These are phyloP conservation scores for Boulengeromyrus knoepffleri DNA, from an alignment of 2,113 vertebrate genomes.

Conservation along the genomic window DNA sequence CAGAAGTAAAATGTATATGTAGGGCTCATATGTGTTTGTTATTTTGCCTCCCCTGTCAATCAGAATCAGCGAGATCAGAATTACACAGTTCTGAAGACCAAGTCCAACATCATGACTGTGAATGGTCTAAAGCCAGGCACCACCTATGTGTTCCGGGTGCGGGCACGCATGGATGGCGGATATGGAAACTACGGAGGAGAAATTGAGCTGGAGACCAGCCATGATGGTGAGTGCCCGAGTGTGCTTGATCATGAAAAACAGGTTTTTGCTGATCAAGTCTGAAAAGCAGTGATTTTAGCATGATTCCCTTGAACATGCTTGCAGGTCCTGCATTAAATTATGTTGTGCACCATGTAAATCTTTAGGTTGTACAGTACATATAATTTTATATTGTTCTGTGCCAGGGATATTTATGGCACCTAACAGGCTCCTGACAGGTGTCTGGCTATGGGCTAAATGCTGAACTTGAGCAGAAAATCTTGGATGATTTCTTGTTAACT, in stretches of 20 bases:
- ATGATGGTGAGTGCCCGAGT: constrained; percentile 53
- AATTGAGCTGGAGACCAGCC: constrained; percentile 73
- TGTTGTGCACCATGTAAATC: neutral
- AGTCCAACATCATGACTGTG: constrained; percentile 71
- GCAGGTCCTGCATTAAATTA: neutral
- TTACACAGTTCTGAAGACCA: constrained; percentile 71
- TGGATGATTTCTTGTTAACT: neutral
- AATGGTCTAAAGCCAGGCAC: constrained; percentile 70
- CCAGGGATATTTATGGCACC: neutral
- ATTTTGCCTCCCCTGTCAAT: neutral
- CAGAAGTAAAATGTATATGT: neutral
- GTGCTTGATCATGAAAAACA: neutral
- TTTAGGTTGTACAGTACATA: neutral
- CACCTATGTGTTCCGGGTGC: constrained; percentile 69
- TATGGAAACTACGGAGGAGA: constrained; percentile 71
- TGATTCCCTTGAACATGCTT: neutral
- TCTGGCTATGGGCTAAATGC: neutral
- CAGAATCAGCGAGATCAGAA: constrained; percentile 75
- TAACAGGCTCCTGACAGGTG: neutral
- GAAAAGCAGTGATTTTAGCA: neutral
- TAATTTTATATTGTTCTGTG: neutral
- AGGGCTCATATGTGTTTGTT: neutral
- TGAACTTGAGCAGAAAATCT: neutral
- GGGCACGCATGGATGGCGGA: constrained; percentile 65
- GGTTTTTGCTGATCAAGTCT: neutral